These are phyloP conservation scores for Capra hircus DNA, from an alignment of 2,113 vertebrate species.

Conservation along the genomic window DNA sequence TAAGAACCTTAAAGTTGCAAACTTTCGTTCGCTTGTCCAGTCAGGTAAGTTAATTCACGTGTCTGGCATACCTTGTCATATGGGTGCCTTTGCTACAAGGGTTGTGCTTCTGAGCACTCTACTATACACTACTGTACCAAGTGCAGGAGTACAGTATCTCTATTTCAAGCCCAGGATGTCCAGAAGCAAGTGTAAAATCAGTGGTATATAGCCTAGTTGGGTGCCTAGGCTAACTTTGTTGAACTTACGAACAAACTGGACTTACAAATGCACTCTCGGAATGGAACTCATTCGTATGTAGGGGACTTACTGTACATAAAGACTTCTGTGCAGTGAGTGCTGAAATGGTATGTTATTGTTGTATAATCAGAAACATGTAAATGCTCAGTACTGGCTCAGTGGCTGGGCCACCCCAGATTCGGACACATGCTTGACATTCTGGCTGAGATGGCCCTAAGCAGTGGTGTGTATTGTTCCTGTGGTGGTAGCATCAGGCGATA, in stretches of 20 bases:
- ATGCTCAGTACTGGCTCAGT: not conserved
- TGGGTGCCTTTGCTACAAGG: not conserved
- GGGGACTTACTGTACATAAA: not conserved
- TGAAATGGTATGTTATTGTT: not conserved
- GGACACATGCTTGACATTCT: not conserved
- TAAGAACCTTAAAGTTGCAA: not conserved
- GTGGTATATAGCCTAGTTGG: not conserved
- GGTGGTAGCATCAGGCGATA: not conserved
- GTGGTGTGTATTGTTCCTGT: not conserved
- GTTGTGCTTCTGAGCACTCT: not conserved
- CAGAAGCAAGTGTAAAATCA: not conserved
- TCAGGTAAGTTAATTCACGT: not conserved
- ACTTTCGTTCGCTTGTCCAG: not conserved
- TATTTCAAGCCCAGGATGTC: not conserved
- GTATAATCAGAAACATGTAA: not conserved
- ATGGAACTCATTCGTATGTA: not conserved
- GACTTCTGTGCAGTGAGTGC: not conserved
- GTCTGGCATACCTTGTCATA: not conserved
- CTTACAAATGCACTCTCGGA: rapidly evolving
- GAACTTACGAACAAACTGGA: not conserved
- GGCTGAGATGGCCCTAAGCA: not conserved
- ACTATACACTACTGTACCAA: not conserved
- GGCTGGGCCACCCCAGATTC: not conserved
- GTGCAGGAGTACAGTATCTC: not conserved
- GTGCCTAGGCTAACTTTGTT: not conserved